Conservation (phyloP, 1,140 invertebrate genomes). For the Zaprionus vittiger region DNA sequence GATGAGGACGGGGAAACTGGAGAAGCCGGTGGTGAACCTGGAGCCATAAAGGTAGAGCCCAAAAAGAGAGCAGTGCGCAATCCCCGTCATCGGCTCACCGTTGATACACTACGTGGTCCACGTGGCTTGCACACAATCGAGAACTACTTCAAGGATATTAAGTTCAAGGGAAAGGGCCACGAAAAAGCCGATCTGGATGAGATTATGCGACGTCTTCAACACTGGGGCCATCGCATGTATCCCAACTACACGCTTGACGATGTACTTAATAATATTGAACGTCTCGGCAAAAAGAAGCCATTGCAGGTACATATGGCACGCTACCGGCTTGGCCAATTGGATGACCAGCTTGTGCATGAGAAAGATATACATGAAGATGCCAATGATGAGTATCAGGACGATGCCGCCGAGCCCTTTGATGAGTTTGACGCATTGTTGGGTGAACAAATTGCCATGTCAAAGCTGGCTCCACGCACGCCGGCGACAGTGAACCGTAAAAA, state of each 20-base stretch:
- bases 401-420: slow-evolving; percentile 81
- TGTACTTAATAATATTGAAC: slow-evolving; percentile 92
- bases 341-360: slow-evolving; percentile 49
- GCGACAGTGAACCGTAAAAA: slow-evolving; percentile 34
- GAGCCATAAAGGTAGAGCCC: slow-evolving; percentile 79
- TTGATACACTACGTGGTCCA: slow-evolving; percentile 89
- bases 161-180: slow-evolving; percentile 92
- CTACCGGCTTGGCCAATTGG: slow-evolving; percentile 87
- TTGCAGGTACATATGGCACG: slow-evolving; percentile 87
- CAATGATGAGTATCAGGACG: slow-evolving; percentile 68
- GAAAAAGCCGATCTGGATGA: slow-evolving; percentile 93
- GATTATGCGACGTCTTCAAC: slow-evolving; percentile 93
- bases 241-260: slow-evolving; percentile 95
- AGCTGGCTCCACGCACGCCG: slow-evolving; percentile 67
- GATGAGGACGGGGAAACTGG: slow-evolving; percentile 41
- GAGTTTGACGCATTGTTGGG: slow-evolving; percentile 86
- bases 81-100: slow-evolving; percentile 89
- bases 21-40: slow-evolving; percentile 30
- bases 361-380: slow-evolving; percentile 52
- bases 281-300: slow-evolving; percentile 90
- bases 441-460: slow-evolving; percentile 84
- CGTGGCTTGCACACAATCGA: slow-evolving; percentile 92
- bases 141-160: slow-evolving; percentile 92
- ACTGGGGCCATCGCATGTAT: slow-evolving; percentile 96
- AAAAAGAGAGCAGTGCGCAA: slow-evolving; percentile 87